Evolutionary conservation across 2,797 vertebrate species (phyloP), one percentile per base, ranked within the genome.

Genomic region (Sphenodon punctatus): DNA sequence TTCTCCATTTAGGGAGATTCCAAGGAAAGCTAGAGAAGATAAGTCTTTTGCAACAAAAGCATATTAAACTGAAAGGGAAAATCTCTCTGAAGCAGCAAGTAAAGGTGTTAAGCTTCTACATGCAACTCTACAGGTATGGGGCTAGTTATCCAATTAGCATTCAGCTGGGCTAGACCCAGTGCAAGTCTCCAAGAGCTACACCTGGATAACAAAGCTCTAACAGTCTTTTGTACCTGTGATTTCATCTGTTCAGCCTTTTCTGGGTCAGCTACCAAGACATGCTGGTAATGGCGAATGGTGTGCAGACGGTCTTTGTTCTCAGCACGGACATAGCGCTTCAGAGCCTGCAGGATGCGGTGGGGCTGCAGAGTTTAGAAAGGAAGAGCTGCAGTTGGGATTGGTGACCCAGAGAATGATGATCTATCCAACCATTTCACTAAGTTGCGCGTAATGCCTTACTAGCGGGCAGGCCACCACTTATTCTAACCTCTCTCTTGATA

Each of bases 231-330:
- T 84, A 99, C 98, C 97, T 99, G 98, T 63, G 98, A 98, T 93
- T 99, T 99, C 98, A 99, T 99, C 95, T 99, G 98, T 0, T 97
- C 97, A 1, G 98, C 98, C 92, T 99, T 99, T 92, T 99, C 98
- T 0, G 98, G 98, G 89, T 99, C 98, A 53, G 99, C 98, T 1
- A 97, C 98, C 93, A 99, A 94, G 85, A 99, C 98, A 2, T 99
- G 98, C 94, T 99, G 98, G 94, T 99, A 99, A 80, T 99, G 98
- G 56, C 97, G 97, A 91, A 99, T 96, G 89, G 98, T 99, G 94
- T 99, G 98, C 86, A 99, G 97, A 8, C 97, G 97, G 91, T 99
- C 98, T 91, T 99, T 99, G 96, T 99, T 99, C 94, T 99, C 98
- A 0, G 98, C 97, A 1, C 97, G 97, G 7, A 99, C 97, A 0